Percentiles rank a stretch among this genome's conserved stretches.
phyloP scores from a whole-genome alignment of 2,797 vertebrate genomes.

The Rhynchonycteris naso region DNA sequence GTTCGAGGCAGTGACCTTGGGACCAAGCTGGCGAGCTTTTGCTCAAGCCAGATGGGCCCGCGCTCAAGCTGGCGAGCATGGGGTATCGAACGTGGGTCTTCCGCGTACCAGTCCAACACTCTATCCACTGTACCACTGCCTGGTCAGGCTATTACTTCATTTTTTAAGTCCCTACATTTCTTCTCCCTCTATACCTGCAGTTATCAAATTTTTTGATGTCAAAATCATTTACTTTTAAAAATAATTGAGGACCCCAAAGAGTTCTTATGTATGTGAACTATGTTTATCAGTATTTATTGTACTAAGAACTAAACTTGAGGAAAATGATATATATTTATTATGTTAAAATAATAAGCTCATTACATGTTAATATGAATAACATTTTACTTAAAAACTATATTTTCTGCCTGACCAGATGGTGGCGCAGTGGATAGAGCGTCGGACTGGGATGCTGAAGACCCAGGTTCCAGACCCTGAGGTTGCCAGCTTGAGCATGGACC shows the following conservation, averaged over 20 bases:
- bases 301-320: background rate
- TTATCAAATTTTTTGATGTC: background rate
- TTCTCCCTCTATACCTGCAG: background rate
- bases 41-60: no score
- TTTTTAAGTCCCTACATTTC: background rate
- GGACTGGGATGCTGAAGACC: no score
- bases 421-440: no score
- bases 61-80: no score
- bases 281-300: background rate
- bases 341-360: background rate
- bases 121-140: no score
- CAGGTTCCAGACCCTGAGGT: no score
- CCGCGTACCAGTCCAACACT: no score
- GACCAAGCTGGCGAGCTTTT: no score
- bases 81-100: no score
- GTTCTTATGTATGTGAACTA: slow-evolving; percentile 18
- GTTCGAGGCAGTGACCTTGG: no score
- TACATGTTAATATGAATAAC: background rate
- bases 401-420: no score
- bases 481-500: no score
- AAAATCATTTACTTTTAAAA: slow-evolving; percentile 8
- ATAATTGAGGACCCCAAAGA: background rate
- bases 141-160: background rate
- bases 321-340: background rate
- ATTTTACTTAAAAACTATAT: background rate